Percentiles rank a stretch among this genome's conserved stretches.
These are phyloP conservation scores for Podotricha telesiphe DNA, from an alignment of 2,888 invertebrate species.

Conservation along the genomic window DNA sequence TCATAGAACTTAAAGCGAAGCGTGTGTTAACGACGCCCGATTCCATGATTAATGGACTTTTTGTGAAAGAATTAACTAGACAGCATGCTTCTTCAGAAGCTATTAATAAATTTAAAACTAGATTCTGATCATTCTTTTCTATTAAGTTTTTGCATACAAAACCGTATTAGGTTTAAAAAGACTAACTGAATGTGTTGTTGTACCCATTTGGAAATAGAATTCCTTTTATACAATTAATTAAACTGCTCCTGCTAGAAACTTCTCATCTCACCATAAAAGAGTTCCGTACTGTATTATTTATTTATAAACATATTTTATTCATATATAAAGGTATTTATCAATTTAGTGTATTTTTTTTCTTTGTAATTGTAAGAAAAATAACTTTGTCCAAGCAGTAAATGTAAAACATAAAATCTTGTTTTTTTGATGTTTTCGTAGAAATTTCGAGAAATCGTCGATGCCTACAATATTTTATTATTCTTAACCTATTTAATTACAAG, in stretches of 20 bases:
- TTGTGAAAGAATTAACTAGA: constrained; percentile 64
- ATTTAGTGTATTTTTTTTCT: no score
- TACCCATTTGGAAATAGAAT: constrained; percentile 11
- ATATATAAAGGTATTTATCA: neutral
- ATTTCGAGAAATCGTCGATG: no score
- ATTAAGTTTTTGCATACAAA: constrained; percentile 32
- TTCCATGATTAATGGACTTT: constrained; percentile 78
- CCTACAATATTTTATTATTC: no score
- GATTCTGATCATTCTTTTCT: constrained; percentile 36
- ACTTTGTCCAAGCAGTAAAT: neutral
- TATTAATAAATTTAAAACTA: constrained; percentile 53
- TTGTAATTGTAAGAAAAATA: neutral
- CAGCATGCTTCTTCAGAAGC: constrained; percentile 69
- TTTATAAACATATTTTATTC: neutral
- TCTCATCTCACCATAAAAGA: neutral
- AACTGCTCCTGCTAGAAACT: constrained; percentile 1
- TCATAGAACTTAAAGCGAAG: constrained; percentile 75
- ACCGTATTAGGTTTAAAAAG: constrained; percentile 29
- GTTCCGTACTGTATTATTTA: neutral
- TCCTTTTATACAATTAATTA: constrained; percentile 27
- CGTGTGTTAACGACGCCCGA: constrained; percentile 76
- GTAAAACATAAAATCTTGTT: no score
- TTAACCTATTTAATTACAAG: no score
- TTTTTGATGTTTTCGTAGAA: no score
- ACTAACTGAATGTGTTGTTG: constrained; percentile 7